Evolutionary conservation across 2,113 vertebrate species (phyloP).

Genomic region (Lasiurus borealis): DNA sequence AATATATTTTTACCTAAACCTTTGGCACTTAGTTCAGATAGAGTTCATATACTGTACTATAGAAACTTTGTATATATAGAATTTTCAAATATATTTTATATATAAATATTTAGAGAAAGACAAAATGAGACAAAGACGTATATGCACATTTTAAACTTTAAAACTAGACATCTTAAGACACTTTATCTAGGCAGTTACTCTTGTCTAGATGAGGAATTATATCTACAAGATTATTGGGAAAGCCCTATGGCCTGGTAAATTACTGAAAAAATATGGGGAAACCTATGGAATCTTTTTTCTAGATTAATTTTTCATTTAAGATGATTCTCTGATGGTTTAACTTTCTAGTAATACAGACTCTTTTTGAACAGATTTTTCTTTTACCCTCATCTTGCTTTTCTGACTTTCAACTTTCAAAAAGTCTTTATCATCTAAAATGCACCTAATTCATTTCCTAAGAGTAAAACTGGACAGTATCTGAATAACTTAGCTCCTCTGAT

Average conservation of each 20-base stretch:
- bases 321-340: not conserved
- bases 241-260: not conserved
- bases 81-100: not conserved
- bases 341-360: not conserved
- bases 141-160: not conserved
- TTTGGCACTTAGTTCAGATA: slow-evolving; percentile 46
- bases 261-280: not conserved
- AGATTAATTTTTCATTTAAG: slow-evolving; percentile 5
- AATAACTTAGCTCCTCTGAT: slow-evolving; percentile 29
- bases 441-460: slow-evolving; percentile 11
- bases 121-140: not conserved
- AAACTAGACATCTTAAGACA: not conserved
- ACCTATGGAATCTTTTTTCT: not conserved
- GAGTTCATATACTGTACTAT: not conserved
- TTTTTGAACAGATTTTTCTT: slow-evolving; percentile 44
- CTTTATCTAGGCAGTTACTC: not conserved
- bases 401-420: slow-evolving; percentile 2
- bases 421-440: not conserved
- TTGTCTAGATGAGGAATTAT: slow-evolving; percentile 7
- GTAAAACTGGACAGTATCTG: not conserved
- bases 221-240: not conserved
- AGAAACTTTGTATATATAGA: not conserved
- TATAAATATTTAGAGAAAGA: not conserved
- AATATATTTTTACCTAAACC: slow-evolving; percentile 32
- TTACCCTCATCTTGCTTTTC: slow-evolving; percentile 13